Base-by-base conservation (phyloP, 2,888 invertebrate genomes). In the Conops quadrifasciatus region DNA sequence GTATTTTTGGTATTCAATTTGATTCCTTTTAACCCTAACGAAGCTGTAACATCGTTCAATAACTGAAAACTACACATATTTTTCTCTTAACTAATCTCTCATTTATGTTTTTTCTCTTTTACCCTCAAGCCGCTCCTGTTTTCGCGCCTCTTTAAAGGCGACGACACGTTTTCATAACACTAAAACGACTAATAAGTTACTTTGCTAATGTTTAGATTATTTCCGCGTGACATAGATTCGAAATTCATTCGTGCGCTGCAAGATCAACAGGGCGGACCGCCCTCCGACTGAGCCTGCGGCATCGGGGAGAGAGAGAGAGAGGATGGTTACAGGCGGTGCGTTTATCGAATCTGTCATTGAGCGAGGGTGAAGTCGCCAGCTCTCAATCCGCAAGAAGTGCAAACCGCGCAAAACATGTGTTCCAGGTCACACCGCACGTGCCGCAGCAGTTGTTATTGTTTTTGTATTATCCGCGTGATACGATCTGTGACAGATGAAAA, bases 361-460 rank as follows among this genome's bases (percentile, higher is more conserved):
- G 51, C 65, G 65, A n/a, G 43, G n/a, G 53, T 21, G 47, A 15
- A 19, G 30, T 36, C 9, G 36, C 36, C 21, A 56, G 62, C 51
- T 51, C 49, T 67, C 45, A 36, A 68, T 43, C 51, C 36, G 36
- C 36, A 36, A 66, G 43, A 59, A 30, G 26, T 67, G 76, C 75
- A 77, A 78, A 76, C 77, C 75, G 71, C 69, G 69, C 80, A 80
- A 84, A 84, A 83, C 85, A 85, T 85, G 85, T 85, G 85, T 82
- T 85, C 79, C 79, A 77, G 82, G 83, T 85, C 85, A 84, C 85
- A 85, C 80, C 80, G 78, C 78, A 77, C 76, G 76, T 75, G 77
- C 30, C 28, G 21, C n/a, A 64, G 49, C 45, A 51, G n/a, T 28
- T 16, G 45, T 1, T 51, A 26, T 24, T 63, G 49, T 24, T 62